These are phyloP conservation scores for Ichneumon xanthorius DNA, from an alignment of 2,888 invertebrate genomes.

Conservation along the genomic window DNA sequence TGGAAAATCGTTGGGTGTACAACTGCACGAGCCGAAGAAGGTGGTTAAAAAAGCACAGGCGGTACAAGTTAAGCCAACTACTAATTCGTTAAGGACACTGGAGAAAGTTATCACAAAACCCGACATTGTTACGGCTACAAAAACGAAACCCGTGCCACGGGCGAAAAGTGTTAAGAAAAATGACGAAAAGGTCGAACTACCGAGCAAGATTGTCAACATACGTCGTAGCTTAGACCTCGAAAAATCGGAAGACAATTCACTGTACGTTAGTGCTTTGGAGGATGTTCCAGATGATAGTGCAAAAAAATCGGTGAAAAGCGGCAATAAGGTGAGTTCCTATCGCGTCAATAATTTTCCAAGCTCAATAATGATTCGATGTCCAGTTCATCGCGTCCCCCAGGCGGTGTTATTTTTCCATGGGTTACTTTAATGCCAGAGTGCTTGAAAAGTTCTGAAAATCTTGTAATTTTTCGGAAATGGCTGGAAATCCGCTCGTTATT, in stretches of 20 bases:
- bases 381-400: no score
- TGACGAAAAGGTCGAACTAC: slow-evolving; percentile 69
- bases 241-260: slow-evolving; percentile 89
- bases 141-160: slow-evolving; percentile 73
- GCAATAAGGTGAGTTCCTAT: slow-evolving; percentile 81
- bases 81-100: slow-evolving; percentile 71
- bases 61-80: slow-evolving; percentile 69
- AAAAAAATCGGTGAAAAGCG: slow-evolving; percentile 70
- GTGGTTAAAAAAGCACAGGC: slow-evolving; percentile 72
- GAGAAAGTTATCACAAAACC: slow-evolving; percentile 74
- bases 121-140: slow-evolving; percentile 70
- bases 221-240: slow-evolving; percentile 87
- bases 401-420: no score
- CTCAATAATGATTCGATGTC: no score
- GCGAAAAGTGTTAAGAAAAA: slow-evolving; percentile 75
- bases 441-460: no score
- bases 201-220: slow-evolving; percentile 74
- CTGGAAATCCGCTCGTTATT: no score
- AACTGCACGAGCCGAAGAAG: slow-evolving; percentile 79
- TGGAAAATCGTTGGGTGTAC: slow-evolving; percentile 78
- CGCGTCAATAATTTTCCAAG: background rate
- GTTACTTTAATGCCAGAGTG: no score
- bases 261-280: slow-evolving; percentile 92
- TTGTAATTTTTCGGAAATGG: no score
- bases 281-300: slow-evolving; percentile 85